Evolutionary conservation across 2,113 vertebrate species (phyloP).

Genomic region (Sylvia atricapilla): DNA sequence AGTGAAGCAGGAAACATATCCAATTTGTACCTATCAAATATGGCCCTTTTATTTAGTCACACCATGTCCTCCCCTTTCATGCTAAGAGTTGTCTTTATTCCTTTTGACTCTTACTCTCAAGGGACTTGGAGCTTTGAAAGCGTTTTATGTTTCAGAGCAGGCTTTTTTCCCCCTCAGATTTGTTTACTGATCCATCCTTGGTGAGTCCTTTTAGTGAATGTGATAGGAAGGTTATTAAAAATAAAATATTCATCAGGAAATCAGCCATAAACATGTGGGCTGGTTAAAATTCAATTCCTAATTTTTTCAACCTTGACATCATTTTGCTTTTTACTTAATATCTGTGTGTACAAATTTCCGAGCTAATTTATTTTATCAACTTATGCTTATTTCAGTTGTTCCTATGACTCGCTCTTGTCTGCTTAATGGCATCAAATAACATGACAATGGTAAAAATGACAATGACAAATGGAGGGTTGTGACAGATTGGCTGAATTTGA

Average conservation of each 20-base stretch:
- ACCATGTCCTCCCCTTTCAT: conserved; percentile 8
- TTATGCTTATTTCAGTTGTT: conserved; percentile 40
- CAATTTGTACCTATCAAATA: conserved; percentile 57
- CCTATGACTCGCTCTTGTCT: neutral
- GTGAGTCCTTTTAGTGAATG: conserved; percentile 58
- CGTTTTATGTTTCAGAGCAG: conserved; percentile 56
- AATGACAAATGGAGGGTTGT: conserved; percentile 46
- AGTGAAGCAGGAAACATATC: neutral
- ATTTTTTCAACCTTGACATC: conserved; percentile 62
- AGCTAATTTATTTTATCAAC: conserved; percentile 57
- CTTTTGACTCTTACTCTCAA: conserved; percentile 35
- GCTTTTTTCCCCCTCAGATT: conserved; percentile 37
- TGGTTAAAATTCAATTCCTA: conserved; percentile 61
- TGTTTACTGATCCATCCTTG: conserved; percentile 62
- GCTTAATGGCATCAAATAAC: conserved; percentile 27
- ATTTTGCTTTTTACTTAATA: conserved; percentile 54
- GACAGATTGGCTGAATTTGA: conserved; percentile 55
- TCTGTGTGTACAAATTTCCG: conserved; percentile 48
- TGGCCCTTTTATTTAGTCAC: conserved; percentile 41
- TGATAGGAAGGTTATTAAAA: conserved; percentile 68
- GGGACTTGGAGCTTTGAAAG: conserved; percentile 35
- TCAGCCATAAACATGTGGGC: conserved; percentile 46
- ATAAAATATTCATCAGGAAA: conserved; percentile 71
- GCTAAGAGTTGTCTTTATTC: conserved; percentile 51
- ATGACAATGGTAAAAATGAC: conserved; percentile 50